A percentile compares a stretch with the other conserved stretches of the same genome.
phyloP scores from a whole-genome alignment of 2,113 vertebrate species.

The Sialia sialis region DNA sequence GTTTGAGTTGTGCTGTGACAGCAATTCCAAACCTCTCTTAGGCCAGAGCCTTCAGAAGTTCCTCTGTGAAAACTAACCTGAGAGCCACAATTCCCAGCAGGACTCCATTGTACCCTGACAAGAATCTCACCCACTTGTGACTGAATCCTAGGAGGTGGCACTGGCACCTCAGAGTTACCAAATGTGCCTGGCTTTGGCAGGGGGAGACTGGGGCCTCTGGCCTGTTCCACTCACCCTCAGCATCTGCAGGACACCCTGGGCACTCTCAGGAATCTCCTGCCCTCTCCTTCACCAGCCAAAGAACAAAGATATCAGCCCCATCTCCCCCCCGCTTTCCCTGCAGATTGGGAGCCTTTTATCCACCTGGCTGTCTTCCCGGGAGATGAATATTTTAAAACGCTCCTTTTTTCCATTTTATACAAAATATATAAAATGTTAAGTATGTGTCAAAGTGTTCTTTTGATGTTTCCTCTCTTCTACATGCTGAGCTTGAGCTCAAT shows the following conservation, averaged over 20 bases:
- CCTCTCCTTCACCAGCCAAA: background rate
- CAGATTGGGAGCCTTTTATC: conserved; percentile 19
- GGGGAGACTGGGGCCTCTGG: background rate
- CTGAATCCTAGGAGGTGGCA: background rate
- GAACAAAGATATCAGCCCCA: background rate
- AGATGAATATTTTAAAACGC: conserved; percentile 43
- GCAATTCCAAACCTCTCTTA: background rate
- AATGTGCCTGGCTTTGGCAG: background rate
- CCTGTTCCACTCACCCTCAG: background rate
- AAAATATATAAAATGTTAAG: conserved; percentile 37
- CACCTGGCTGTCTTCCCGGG: background rate
- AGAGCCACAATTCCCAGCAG: background rate
- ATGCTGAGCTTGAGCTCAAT: background rate
- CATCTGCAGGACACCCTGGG: background rate
- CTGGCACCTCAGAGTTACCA: background rate
- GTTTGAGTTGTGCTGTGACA: background rate
- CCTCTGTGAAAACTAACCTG: background rate
- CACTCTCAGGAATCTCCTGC: background rate
- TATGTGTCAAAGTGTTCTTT: conserved; percentile 23
- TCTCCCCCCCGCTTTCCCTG: background rate
- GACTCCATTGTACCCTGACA: background rate
- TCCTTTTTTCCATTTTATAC: conserved; percentile 13
- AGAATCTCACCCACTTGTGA: background rate
- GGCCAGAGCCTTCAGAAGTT: background rate
- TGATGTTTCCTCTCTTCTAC: conserved; percentile 13